Conservation (phyloP, 2,113 vertebrate species). For the Emydura subglobosa region DNA sequence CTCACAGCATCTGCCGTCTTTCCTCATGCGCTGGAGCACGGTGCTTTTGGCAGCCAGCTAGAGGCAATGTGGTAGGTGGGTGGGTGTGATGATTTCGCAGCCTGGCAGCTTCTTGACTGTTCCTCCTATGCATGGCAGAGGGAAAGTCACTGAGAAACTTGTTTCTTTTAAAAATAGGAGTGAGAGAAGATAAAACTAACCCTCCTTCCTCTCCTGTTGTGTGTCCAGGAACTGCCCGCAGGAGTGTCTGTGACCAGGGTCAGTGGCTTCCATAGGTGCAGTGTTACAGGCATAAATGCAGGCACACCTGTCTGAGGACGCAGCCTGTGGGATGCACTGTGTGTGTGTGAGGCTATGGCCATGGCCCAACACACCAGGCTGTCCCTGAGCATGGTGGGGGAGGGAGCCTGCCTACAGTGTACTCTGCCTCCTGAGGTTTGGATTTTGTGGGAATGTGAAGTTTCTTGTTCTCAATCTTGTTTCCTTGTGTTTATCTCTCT, state of each 20-base stretch:
- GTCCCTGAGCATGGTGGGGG: not conserved
- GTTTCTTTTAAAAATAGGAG: not conserved
- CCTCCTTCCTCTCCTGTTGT: not conserved
- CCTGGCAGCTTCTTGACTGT: not conserved
- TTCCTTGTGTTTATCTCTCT: conserved; percentile 26
- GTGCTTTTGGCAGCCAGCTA: not conserved
- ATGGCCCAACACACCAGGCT: not conserved
- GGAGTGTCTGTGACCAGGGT: not conserved
- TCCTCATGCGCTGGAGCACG: not conserved
- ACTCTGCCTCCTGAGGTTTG: not conserved
- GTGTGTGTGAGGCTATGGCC: not conserved
- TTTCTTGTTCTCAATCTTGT: conserved; percentile 19
- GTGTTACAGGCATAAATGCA: not conserved
- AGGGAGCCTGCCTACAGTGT: not conserved
- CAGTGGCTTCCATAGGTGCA: not conserved
- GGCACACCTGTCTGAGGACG: not conserved
- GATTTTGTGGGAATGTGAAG: not conserved
- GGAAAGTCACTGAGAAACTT: not conserved
- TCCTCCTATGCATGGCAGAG: not conserved
- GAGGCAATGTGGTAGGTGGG: not conserved
- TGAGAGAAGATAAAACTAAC: not conserved
- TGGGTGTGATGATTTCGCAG: not conserved
- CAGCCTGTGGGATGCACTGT: not conserved
- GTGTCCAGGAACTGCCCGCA: not conserved
- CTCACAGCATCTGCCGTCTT: not conserved